Conservation (phyloP, 2,888 invertebrate species). For the Rotaria magnacalcarata region DNA sequence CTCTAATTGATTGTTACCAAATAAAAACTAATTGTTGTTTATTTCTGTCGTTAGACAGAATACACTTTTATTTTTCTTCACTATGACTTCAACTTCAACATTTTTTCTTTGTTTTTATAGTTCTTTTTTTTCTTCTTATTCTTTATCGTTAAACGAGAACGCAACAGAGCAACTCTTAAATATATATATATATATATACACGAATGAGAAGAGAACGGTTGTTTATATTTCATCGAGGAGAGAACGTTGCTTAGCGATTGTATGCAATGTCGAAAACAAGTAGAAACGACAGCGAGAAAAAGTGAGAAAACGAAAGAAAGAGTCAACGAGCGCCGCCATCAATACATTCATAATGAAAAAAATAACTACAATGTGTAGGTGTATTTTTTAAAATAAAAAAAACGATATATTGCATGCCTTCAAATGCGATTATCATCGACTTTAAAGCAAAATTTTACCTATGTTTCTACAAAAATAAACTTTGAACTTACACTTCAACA, state of each 20-base stretch:
- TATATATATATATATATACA: neutral
- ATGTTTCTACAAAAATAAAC: neutral
- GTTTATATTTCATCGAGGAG: neutral
- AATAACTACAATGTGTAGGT: neutral
- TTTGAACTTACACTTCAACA: slow-evolving; percentile 66
- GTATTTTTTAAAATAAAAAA: neutral
- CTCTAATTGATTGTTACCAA: neutral
- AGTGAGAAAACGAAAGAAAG: neutral
- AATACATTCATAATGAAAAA: neutral
- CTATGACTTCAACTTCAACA: neutral
- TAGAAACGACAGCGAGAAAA: neutral
- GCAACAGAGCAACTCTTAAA: neutral
- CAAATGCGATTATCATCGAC: neutral
- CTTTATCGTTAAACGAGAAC: neutral
- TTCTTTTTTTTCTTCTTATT: neutral
- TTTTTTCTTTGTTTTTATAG: neutral
- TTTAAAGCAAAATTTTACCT: neutral
- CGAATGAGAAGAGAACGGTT: neutral
- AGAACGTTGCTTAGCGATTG: neutral
- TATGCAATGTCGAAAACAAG: slow-evolving; percentile 1
- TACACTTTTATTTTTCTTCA: neutral
- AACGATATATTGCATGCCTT: neutral
- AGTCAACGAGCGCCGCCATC: neutral
- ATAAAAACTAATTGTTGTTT: neutral
- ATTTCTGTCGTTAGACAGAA: neutral